Evolutionary conservation across 1,140 invertebrate species (phyloP), one percentile per base, ranked within the genome.

Genomic region (Zophobas morio): DNA sequence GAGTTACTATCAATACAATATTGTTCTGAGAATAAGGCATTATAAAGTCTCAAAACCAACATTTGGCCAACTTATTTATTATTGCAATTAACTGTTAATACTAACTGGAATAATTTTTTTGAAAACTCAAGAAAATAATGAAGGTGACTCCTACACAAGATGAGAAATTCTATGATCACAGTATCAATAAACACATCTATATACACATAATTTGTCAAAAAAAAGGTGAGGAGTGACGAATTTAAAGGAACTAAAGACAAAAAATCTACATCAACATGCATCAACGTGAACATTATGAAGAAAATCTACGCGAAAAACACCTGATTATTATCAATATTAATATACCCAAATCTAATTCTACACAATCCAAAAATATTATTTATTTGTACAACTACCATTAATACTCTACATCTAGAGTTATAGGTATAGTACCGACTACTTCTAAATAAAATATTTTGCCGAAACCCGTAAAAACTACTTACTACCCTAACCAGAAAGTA

Each of bases 341-440:
- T 70, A 78, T 77, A 78, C 76, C 78, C 81, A 63, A 81, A 80
- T 77, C 80, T 83, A 66, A 84, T 74, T 79, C 84, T 85, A 85
- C 80, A 82, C 83, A 84, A 85, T 85, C 84, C 82, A 85, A 85
- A 85, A 85, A 85, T 85, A 84, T 84, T 84, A 81, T 79, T 83
- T 80, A 80, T 80, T 82, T 81, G 82, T 82, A 84, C 82, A 83
- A 81, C 82, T 84, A 84, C 79, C 80, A 77, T 82, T 73, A 77
- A 82, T 81, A 80, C 74, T 81, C 78, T 83, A 84, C 74, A 79
- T 82, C 77, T 81, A 83, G 77, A 80, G 73, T 78, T 82, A 78
- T 78, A 79, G 83, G 79, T 83, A 83, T 81, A 53, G 75, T 81
- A 83, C 81, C 53, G 42, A 46, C 73, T 80, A 74, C 47, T 72